A percentile compares a stretch with the other conserved stretches of the same genome.
Evolutionary conservation across 2,113 vertebrate species (phyloP).

Genomic region (Xenotilapia leptura): DNA sequence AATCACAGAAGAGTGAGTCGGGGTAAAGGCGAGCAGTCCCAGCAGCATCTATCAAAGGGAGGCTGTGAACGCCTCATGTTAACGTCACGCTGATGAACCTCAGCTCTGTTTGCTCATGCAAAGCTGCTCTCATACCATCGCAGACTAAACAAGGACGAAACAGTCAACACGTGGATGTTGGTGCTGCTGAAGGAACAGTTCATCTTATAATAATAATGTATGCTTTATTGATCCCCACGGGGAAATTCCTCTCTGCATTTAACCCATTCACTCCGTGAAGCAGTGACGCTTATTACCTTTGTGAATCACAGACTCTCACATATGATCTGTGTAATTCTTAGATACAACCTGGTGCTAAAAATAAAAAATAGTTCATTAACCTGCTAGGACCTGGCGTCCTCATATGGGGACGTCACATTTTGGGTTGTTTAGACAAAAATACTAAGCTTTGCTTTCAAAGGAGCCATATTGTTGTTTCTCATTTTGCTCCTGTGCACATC

Average conservation of each 20-base stretch:
- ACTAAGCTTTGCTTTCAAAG: background rate
- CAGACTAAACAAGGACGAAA: background rate
- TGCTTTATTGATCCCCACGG: background rate
- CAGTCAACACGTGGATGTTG: background rate
- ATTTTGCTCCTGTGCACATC: background rate
- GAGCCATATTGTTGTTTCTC: rapidly evolving
- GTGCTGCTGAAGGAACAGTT: background rate
- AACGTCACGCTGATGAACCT: rapidly evolving
- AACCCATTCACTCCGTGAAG: background rate
- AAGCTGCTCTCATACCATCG: background rate
- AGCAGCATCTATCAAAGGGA: background rate
- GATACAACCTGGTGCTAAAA: background rate
- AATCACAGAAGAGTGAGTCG: background rate
- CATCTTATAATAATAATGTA: rapidly evolving
- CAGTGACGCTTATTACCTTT: background rate
- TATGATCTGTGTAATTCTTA: background rate
- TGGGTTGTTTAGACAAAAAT: background rate
- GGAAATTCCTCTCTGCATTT: background rate
- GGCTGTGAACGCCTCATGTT: background rate
- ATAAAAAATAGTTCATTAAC: rapidly evolving
- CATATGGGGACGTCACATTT: rapidly evolving
- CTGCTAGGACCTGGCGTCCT: background rate
- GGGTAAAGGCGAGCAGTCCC: background rate
- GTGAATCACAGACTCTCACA: background rate
- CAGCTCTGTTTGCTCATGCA: background rate